Conservation (phyloP, 2,888 invertebrate genomes). For the Caenorhabditis afra region DNA sequence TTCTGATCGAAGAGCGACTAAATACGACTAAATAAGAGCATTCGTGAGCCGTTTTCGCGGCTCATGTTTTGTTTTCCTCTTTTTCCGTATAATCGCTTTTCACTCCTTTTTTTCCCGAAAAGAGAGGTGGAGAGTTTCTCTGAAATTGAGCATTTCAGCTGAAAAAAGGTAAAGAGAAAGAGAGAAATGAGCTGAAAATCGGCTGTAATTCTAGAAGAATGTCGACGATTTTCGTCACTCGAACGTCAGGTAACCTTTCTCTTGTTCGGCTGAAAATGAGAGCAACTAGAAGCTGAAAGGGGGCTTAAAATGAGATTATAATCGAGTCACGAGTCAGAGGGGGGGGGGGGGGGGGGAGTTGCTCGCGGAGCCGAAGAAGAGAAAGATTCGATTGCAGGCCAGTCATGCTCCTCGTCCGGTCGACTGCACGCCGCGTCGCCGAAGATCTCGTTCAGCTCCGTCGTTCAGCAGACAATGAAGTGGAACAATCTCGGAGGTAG, state of each 20-base stretch:
- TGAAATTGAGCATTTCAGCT: neutral
- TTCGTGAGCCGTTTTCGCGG: too few species aligned
- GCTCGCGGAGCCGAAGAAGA: neutral
- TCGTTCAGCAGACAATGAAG: conserved; percentile 58
- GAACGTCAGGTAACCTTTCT: conserved; percentile 34
- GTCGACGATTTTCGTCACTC: conserved; percentile 13
- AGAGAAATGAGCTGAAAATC: conserved; percentile 15
- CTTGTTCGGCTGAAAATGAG: neutral
- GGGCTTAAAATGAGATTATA: too few species aligned
- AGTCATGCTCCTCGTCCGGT: conserved; percentile 54
- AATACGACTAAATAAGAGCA: too few species aligned
- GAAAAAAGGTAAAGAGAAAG: too few species aligned
- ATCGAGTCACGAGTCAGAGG: too few species aligned
- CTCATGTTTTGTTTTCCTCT: too few species aligned
- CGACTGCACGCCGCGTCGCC: conserved; percentile 57
- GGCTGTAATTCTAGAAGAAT: neutral
- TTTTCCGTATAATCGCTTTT: too few species aligned
- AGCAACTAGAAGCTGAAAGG: too few species aligned
- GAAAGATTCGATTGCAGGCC: conserved; percentile 47
- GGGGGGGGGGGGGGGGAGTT: too few species aligned
- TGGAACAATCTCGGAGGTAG: conserved; percentile 45
- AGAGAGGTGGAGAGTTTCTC: too few species aligned
- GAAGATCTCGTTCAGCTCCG: conserved; percentile 59
- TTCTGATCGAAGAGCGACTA: too few species aligned
- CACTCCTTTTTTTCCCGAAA: too few species aligned